These are phyloP conservation scores for Clarias fuscus DNA, from an alignment of 2,797 vertebrate genomes.

Conservation along the genomic window DNA sequence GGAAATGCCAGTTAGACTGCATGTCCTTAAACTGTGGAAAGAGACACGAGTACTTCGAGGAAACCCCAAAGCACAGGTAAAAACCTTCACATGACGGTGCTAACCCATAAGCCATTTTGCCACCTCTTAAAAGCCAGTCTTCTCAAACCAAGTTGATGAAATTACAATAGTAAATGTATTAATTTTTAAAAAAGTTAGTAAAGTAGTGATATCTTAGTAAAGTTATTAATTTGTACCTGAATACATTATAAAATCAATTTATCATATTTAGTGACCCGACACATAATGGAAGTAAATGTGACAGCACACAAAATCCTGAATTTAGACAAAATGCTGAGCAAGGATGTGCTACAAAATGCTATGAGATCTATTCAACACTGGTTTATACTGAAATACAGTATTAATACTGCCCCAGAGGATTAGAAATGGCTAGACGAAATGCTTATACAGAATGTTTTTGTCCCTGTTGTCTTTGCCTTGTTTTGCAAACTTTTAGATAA, in stretches of 20 bases:
- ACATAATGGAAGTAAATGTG: neutral
- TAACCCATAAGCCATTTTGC: no score
- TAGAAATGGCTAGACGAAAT: neutral
- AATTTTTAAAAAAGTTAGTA: no score
- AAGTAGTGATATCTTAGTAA: no score
- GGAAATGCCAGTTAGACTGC: no score
- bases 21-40: no score
- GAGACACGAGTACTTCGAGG: no score
- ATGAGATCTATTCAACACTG: neutral
- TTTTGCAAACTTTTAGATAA: neutral
- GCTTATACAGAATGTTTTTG: neutral
- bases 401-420: neutral
- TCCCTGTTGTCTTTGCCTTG: neutral
- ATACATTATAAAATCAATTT: neutral
- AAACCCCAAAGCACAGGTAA: no score
- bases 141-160: neutral
- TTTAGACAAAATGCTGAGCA: neutral
- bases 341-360: neutral
- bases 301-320: neutral
- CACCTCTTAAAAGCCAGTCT: neutral
- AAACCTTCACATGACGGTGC: no score
- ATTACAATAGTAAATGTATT: neutral
- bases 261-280: no score
- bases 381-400: neutral
- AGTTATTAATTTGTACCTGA: neutral